Conservation (phyloP, 2,888 invertebrate genomes). For the Drosophila vallismaia region DNA sequence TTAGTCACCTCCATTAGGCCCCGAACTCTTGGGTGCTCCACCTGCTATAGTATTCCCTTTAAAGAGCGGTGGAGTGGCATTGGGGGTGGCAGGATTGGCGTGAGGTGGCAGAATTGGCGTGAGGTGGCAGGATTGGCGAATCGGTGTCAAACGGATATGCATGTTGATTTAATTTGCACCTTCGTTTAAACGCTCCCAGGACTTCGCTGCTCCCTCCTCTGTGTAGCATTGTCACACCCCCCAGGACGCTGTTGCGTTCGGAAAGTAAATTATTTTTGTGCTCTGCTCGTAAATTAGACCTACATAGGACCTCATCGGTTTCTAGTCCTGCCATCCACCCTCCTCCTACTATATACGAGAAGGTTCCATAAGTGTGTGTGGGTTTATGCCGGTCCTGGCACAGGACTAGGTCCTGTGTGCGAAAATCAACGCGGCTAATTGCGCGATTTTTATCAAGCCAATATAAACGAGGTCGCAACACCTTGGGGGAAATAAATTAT, state of each 20-base stretch:
- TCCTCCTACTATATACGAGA: conserved; percentile 7
- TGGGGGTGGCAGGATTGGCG: conserved; percentile 50
- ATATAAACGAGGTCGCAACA: conserved; percentile 64
- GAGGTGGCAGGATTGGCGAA: conserved; percentile 58
- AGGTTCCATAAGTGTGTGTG: conserved; percentile 6
- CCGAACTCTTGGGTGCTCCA: conserved; percentile 7
- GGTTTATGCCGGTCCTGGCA: conserved; percentile 12
- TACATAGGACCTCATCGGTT: conserved; percentile 35
- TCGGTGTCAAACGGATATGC: conserved; percentile 80
- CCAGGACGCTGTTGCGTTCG: conserved; percentile 22
- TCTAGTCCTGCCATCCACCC: conserved; percentile 49
- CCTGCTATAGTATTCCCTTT: conserved; percentile 30
- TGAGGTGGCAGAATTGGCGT: background rate
- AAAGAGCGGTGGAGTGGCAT: conserved; percentile 11
- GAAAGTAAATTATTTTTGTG: conserved; percentile 67
- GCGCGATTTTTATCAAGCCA: conserved; percentile 70
- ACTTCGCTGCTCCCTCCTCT: background rate
- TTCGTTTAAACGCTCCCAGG: conserved; percentile 69
- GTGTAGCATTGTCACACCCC: conserved; percentile 24
- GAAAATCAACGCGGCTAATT: conserved; percentile 75
- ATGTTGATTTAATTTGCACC: conserved; percentile 80
- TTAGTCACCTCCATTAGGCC: conserved; percentile 29
- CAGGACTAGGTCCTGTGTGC: conserved; percentile 63
- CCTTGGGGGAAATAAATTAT: conserved; percentile 34
- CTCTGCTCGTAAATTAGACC: conserved; percentile 72